phyloP scores from a whole-genome alignment of 2,888 invertebrate species.

The Aricia artaxerxes region DNA sequence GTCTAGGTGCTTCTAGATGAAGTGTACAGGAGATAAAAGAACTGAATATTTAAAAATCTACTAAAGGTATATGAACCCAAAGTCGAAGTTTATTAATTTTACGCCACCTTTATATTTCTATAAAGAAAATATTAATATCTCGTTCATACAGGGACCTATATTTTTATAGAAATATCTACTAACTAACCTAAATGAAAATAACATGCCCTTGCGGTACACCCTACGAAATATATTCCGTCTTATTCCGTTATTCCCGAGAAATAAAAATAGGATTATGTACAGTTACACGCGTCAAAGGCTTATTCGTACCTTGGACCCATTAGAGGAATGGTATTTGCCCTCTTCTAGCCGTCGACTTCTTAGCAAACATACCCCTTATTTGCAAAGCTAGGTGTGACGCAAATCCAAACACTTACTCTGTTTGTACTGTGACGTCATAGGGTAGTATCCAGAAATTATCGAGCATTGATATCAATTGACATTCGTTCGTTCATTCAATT shows the following conservation, averaged over 20 bases:
- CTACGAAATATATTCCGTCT: background rate
- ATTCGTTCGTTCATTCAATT: conserved; percentile 19
- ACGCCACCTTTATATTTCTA: too few species aligned
- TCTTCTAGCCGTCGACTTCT: background rate
- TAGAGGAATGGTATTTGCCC: background rate
- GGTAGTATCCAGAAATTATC: background rate
- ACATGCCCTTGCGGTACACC: background rate
- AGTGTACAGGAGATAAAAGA: background rate
- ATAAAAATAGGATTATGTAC: background rate
- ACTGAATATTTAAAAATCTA: background rate
- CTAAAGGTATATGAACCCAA: too few species aligned
- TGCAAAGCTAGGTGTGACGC: conserved; percentile 17
- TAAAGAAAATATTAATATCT: too few species aligned
- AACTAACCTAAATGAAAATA: background rate
- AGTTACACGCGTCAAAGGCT: background rate
- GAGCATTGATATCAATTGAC: conserved; percentile 16
- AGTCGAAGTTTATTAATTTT: too few species aligned
- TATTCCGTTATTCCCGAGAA: background rate
- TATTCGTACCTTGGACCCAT: conserved; percentile 4
- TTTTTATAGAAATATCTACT: too few species aligned
- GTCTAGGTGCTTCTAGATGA: background rate
- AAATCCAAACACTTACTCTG: conserved; percentile 18
- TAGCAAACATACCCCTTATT: conserved; percentile 11
- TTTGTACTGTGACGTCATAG: background rate
- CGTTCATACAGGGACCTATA: too few species aligned